Percentiles rank a stretch among this genome's conserved stretches.
phyloP scores from a whole-genome alignment of 2,113 vertebrate species.

The Cephalopholis sonnerati region DNA sequence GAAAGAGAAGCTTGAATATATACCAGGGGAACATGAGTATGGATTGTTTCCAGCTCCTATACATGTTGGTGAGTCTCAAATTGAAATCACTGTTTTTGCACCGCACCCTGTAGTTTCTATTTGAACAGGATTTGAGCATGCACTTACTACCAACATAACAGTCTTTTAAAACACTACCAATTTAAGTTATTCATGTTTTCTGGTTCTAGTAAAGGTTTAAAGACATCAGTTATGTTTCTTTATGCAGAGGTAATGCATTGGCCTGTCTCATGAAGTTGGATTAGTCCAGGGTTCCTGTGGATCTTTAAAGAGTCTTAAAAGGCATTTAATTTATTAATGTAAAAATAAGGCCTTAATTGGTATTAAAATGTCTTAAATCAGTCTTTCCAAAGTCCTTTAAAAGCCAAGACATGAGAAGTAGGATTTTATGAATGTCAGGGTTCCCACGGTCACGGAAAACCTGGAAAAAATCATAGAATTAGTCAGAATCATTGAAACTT shows the following conservation, averaged over 20 bases:
- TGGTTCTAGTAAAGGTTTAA: neutral
- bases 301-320: too few relatives aligned
- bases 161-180: neutral
- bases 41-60: constrained; percentile 95
- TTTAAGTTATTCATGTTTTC: neutral
- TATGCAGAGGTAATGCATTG: neutral
- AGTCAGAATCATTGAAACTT: too few relatives aligned
- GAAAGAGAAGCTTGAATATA: constrained; percentile 96
- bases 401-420: too few relatives aligned
- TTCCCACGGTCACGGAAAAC: too few relatives aligned
- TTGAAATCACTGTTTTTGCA: neutral
- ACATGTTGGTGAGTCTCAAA: constrained; percentile 92
- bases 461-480: too few relatives aligned
- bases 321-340: too few relatives aligned
- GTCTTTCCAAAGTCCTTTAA: too few relatives aligned
- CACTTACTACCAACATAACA: neutral
- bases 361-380: too few relatives aligned
- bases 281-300: neutral
- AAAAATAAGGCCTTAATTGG: too few relatives aligned
- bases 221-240: neutral
- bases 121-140: neutral
- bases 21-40: constrained; percentile 94
- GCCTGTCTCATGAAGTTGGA: neutral
- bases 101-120: neutral
- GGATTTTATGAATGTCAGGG: too few relatives aligned